Percentiles rank a stretch among this genome's conserved stretches.
phyloP scores from a whole-genome alignment of 2,888 invertebrate species.

The Polylopha cassiicola region DNA sequence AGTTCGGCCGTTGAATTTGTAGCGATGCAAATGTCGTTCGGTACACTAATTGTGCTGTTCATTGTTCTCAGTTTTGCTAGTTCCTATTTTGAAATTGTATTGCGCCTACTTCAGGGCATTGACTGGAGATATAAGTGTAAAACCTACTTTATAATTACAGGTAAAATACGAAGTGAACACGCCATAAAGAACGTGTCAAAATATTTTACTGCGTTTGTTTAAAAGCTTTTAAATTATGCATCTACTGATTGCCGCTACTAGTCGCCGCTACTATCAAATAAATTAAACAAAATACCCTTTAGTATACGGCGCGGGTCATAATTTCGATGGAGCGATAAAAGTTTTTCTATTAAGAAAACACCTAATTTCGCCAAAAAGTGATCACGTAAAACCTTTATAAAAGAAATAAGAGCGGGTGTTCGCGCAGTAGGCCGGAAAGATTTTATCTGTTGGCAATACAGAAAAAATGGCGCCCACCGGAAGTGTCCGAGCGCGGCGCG shows the following conservation, averaged over 20 bases:
- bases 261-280: too few species aligned
- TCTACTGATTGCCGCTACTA: too few species aligned
- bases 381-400: conserved; percentile 56
- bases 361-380: conserved; percentile 61
- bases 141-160: too few species aligned
- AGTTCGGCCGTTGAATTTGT: conserved; percentile 74
- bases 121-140: too few species aligned
- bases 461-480: conserved; percentile 78
- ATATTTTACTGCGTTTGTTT: too few species aligned
- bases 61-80: conserved; percentile 40
- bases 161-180: too few species aligned
- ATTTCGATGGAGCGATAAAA: conserved; percentile 16
- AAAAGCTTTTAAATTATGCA: too few species aligned
- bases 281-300: too few species aligned
- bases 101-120: too few species aligned
- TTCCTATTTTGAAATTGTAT: conserved; percentile 14
- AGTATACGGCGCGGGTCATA: conserved; percentile 10
- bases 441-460: conserved; percentile 78
- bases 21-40: conserved; percentile 64
- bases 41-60: conserved; percentile 67
- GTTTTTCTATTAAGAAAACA: conserved; percentile 31
- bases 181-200: too few species aligned
- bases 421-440: conserved; percentile 76
- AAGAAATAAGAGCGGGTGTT: conserved; percentile 66
- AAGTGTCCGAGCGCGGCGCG: conserved; percentile 75